Base-by-base conservation (phyloP, 2,797 vertebrate species). In the Pogonophryne albipinna region DNA sequence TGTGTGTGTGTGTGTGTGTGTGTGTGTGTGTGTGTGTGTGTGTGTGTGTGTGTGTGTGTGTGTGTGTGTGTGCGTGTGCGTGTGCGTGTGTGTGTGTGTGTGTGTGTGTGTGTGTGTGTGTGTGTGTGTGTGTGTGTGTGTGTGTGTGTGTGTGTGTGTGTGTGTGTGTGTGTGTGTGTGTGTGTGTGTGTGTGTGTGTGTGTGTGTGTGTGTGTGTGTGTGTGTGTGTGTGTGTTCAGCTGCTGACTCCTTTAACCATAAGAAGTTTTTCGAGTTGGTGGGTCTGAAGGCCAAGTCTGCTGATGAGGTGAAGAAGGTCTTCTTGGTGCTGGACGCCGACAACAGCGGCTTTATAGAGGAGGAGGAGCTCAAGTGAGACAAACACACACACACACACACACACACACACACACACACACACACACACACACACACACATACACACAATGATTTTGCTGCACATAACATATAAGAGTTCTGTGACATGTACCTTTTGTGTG, bases 331-430 rank as follows among this genome's bases (percentile, higher is more conserved):
- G 89, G 98, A 99, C 13, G 96, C 97, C 56, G 98, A 99, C 89
- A 92, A 91, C 88, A 99, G 97, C 0, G 98, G 98, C 87, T 99
- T 93, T 91, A 99, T 99, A 4, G 98, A 99, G 92, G 96, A 98
- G 79, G 97, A 98, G 1, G 98, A 99, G 89, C 92, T 99, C 70
- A 97, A 96, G 98, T 99, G 90, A 96, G 96, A 52, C 27, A n/a
- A 17, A 72, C 46, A 49, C 31, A 56, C 10, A 12, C 17, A 73
- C 46, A 57, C 14, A 51, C 50, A 74, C 52, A 42, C 56, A 66
- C 46, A 47, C 46, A 47, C 46, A 27, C 16, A 44, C 0, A 10
- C 23, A 27, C 10, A 13, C 15, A 19, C 27, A 27, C 27, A 27
- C 27, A 27, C 27, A 27, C 27, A 27, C 27, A 27, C 27, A 27